Conservation (phyloP, 2,888 invertebrate genomes). For the Drosophila mettleri region DNA sequence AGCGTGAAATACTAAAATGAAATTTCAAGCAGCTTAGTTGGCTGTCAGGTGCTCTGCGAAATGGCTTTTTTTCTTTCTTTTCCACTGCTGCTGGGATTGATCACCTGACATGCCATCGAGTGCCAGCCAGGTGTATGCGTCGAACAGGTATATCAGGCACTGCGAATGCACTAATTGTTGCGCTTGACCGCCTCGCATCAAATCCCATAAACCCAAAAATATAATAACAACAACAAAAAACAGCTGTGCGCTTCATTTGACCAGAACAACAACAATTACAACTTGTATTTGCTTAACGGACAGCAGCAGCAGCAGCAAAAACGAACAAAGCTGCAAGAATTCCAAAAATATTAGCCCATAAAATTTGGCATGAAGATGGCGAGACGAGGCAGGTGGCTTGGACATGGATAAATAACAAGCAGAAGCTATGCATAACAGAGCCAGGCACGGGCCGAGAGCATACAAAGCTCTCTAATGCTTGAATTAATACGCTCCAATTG, state of each 20-base stretch:
- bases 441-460: neutral
- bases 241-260: constrained; percentile 40
- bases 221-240: neutral
- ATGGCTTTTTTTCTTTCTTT: constrained; percentile 29
- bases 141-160: constrained; percentile 29
- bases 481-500: neutral
- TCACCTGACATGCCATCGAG: constrained; percentile 53
- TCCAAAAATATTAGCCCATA: constrained; percentile 47
- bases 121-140: constrained; percentile 18
- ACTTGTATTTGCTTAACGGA: constrained; percentile 26
- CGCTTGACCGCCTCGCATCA: constrained; percentile 58
- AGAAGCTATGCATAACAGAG: neutral
- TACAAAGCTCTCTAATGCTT: constrained; percentile 5
- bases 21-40: constrained; percentile 74
- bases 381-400: neutral
- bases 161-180: constrained; percentile 70
- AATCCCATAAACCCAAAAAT: constrained; percentile 14
- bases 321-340: constrained; percentile 24
- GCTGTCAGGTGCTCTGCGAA: constrained; percentile 67
- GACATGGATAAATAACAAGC: constrained; percentile 1
- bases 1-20: constrained; percentile 77
- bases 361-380: constrained; percentile 26
- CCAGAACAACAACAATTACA: constrained; percentile 35
- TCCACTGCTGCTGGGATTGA: constrained; percentile 35
- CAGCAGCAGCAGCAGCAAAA: constrained; percentile 1